These are phyloP conservation scores for Ceratosolen fusciceps DNA, from an alignment of 1,140 invertebrate genomes.

Conservation along the genomic window DNA sequence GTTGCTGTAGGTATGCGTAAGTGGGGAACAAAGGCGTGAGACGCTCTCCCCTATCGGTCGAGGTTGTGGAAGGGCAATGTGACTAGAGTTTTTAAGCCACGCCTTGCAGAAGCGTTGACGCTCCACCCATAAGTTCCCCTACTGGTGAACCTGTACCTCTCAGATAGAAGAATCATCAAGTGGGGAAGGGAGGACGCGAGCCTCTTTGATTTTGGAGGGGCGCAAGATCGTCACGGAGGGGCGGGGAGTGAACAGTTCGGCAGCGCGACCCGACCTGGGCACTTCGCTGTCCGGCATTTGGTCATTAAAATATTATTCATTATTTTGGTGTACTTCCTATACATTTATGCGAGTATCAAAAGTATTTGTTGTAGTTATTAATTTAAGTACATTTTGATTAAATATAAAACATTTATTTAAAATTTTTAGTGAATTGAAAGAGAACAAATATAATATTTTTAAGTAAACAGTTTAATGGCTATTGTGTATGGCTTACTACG, in stretches of 20 bases:
- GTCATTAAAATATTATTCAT: constrained; percentile 71
- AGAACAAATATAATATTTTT: not conserved
- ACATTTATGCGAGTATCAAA: not conserved
- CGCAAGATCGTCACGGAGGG: constrained; percentile 60
- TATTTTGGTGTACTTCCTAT: constrained; percentile 33
- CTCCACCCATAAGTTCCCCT: constrained; percentile 46
- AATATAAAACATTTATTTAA: not conserved
- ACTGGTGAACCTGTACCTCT: constrained; percentile 43
- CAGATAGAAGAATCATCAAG: constrained; percentile 45
- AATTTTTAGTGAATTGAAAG: not conserved
- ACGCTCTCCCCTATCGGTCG: constrained; percentile 41
- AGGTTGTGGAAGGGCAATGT: constrained; percentile 41
- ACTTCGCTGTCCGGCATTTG: constrained; percentile 71
- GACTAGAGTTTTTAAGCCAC: constrained; percentile 45
- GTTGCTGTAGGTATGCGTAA: constrained; percentile 50
- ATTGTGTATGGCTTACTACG: not conserved
- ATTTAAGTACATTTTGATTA: not conserved
- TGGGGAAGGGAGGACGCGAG: constrained; percentile 39
- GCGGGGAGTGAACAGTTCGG: constrained; percentile 71
- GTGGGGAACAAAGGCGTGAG: constrained; percentile 52
- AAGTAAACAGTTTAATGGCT: too few relatives aligned
- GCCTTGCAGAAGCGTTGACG: constrained; percentile 37
- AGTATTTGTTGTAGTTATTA: constrained; percentile 32
- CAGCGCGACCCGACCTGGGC: constrained; percentile 71
- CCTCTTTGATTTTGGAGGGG: constrained; percentile 51